Percentiles rank a stretch among this genome's conserved stretches.
phyloP scores from a whole-genome alignment of 1,140 invertebrate species.

The Diorhabda elongata region DNA sequence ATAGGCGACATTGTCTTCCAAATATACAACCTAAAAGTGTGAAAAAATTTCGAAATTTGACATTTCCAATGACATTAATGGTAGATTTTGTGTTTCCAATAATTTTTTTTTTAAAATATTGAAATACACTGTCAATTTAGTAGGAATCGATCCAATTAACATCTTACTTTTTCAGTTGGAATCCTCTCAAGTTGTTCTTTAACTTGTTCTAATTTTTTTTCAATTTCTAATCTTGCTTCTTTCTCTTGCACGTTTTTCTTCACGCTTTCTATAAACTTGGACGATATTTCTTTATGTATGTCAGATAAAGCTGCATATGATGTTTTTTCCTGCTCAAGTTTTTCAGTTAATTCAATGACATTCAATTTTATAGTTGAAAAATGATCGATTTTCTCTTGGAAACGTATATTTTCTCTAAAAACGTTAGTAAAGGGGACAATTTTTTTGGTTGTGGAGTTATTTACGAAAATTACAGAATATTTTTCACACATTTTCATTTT shows the following conservation, averaged over 20 bases:
- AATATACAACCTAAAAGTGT: too few relatives aligned
- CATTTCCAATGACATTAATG: too few relatives aligned
- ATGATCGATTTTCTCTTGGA: slow-evolving; percentile 17
- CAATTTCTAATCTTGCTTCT: slow-evolving; percentile 20
- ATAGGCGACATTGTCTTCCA: too few relatives aligned
- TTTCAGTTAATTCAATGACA: slow-evolving; percentile 17
- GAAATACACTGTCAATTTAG: too few relatives aligned
- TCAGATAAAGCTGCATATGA: slow-evolving; percentile 27
- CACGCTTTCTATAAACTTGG: slow-evolving; percentile 26
- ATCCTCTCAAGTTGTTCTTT: slow-evolving; percentile 12
- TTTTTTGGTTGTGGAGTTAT: too few relatives aligned
- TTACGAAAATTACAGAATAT: slow-evolving; percentile 4
- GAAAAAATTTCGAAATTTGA: too few relatives aligned
- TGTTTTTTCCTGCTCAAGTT: slow-evolving; percentile 24
- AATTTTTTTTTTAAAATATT: too few relatives aligned
- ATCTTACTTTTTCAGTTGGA: slow-evolving; percentile 23
- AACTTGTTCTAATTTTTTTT: slow-evolving; percentile 17
- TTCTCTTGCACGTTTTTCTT: slow-evolving; percentile 26
- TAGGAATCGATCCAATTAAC: neutral
- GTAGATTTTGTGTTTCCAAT: too few relatives aligned
- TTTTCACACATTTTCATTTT: neutral
- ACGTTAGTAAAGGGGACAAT: too few relatives aligned
- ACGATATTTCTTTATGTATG: slow-evolving; percentile 29
- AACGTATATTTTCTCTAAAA: slow-evolving; percentile 4
- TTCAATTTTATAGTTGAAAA: neutral